Evolutionary conservation across 2,888 invertebrate genomes (phyloP).

Genomic region (Dorcus hopei): DNA sequence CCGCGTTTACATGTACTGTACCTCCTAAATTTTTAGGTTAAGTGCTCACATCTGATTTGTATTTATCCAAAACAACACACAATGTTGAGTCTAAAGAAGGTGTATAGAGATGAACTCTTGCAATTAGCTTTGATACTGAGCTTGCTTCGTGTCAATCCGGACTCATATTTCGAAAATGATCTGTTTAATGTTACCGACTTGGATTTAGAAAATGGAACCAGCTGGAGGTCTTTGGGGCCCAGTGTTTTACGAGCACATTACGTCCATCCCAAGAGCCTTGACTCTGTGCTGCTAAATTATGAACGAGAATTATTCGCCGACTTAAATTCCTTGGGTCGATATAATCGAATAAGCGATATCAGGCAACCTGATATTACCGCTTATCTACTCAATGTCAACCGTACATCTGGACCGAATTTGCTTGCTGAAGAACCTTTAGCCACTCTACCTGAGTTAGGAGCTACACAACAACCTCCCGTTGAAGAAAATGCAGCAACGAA

Average conservation of each 20-base stretch:
- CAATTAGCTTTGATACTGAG: conserved; percentile 79
- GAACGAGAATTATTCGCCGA: conserved; percentile 72
- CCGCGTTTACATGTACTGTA: not conserved
- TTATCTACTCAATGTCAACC: conserved; percentile 60
- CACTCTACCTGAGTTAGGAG: conserved; percentile 20
- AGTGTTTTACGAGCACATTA: conserved; percentile 59
- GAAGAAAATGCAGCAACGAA: conserved; percentile 10
- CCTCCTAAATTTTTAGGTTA: conserved; percentile 15
- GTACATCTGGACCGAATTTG: conserved; percentile 31
- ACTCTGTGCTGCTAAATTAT: conserved; percentile 67
- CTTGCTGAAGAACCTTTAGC: conserved; percentile 12
- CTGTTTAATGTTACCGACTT: conserved; percentile 50
- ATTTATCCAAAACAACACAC: not conserved
- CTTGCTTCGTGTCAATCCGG: conserved; percentile 73
- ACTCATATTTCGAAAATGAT: conserved; percentile 62
- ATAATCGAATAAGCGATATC: conserved; percentile 53
- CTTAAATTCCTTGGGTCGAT: conserved; percentile 67
- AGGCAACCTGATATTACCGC: conserved; percentile 57
- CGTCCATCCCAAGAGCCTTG: conserved; percentile 70
- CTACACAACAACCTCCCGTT: conserved; percentile 14
- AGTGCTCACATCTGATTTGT: conserved; percentile 5
- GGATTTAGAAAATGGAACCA: conserved; percentile 65
- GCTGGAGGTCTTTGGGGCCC: conserved; percentile 61
- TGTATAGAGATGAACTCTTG: conserved; percentile 77
- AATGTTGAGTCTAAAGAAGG: conserved; percentile 80